phyloP scores from a whole-genome alignment of 1,140 invertebrate genomes.

The Drosophila lowei region DNA sequence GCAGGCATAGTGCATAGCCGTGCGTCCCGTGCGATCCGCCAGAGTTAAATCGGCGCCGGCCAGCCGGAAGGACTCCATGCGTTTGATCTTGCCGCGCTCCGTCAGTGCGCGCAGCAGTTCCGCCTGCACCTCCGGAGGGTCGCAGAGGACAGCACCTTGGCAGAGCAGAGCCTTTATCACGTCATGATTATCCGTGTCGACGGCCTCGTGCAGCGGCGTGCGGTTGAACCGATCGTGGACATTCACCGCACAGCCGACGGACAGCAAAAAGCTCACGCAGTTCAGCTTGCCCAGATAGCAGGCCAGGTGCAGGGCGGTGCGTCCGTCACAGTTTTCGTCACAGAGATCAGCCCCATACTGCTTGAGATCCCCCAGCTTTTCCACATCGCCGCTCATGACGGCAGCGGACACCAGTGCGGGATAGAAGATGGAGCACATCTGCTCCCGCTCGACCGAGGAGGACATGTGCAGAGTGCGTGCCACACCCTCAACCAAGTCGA shows the following conservation, averaged over 20 bases:
- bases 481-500: conserved; percentile 86
- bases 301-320: conserved; percentile 93
- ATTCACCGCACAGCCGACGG: conserved; percentile 92
- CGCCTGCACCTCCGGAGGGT: conserved; percentile 83
- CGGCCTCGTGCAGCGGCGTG: conserved; percentile 86
- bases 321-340: conserved; percentile 88
- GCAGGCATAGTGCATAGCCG: conserved; percentile 86
- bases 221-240: conserved; percentile 84
- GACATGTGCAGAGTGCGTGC: conserved; percentile 87
- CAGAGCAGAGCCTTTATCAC: conserved; percentile 85
- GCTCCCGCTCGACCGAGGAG: conserved; percentile 86
- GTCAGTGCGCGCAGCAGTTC: conserved; percentile 86
- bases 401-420: conserved; percentile 90
- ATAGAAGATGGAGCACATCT: conserved; percentile 89
- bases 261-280: conserved; percentile 84
- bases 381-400: conserved; percentile 86
- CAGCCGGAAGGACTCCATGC: conserved; percentile 85
- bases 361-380: conserved; percentile 79
- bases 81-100: conserved; percentile 84
- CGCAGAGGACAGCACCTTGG: conserved; percentile 86
- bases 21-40: conserved; percentile 85
- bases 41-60: conserved; percentile 87
- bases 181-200: conserved; percentile 85
- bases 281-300: conserved; percentile 87
- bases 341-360: conserved; percentile 89